Percentiles rank a stretch among this genome's conserved stretches.
phyloP scores from a whole-genome alignment of 2,113 vertebrate species.

The Sphyrna mokarran region DNA sequence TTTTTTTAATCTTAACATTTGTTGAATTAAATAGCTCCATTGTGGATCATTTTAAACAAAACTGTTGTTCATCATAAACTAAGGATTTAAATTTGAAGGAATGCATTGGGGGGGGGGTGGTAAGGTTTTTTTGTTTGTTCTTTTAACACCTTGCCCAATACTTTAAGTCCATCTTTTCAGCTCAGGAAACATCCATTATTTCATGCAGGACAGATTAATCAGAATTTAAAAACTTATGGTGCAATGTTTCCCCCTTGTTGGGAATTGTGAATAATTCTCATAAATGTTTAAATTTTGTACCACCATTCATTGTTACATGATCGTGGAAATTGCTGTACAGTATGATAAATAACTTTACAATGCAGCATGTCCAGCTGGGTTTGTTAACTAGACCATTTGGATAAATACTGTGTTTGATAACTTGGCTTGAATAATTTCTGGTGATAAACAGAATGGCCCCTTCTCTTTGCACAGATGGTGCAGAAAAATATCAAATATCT shows the following conservation, averaged over 20 bases:
- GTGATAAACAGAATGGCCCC: background rate
- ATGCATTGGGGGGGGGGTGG: background rate
- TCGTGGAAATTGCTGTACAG: background rate
- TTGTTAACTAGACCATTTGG: background rate
- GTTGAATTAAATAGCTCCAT: background rate
- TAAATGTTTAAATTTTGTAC: background rate
- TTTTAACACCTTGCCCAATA: background rate
- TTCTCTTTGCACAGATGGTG: background rate
- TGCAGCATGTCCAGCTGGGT: background rate
- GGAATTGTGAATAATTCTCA: background rate
- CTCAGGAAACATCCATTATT: background rate
- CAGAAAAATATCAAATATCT: background rate
- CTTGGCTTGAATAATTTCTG: background rate
- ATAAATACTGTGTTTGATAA: background rate
- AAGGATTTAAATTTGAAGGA: background rate
- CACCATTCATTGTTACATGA: background rate
- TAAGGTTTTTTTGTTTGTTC: background rate
- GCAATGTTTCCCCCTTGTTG: background rate
- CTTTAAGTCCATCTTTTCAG: background rate
- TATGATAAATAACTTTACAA: background rate
- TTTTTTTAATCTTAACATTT: background rate
- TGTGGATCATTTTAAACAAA: background rate
- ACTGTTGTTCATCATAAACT: background rate
- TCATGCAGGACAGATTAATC: background rate
- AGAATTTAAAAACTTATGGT: background rate